These are phyloP conservation scores for Phymastichus coffea DNA, from an alignment of 1,140 invertebrate species.

Conservation along the genomic window DNA sequence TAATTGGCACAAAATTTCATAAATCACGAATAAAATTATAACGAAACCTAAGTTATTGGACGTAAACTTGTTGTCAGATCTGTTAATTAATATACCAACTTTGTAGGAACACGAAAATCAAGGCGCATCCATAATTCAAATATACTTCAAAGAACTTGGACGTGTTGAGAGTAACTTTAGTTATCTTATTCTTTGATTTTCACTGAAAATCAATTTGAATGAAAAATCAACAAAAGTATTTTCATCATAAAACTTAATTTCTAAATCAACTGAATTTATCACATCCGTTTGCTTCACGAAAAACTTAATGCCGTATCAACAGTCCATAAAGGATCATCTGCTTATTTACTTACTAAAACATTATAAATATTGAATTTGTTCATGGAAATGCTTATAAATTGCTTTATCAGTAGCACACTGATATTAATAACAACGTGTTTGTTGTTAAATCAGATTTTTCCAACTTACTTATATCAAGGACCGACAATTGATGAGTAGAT, in stretches of 20 bases:
- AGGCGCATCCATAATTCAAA: conserved; percentile 35
- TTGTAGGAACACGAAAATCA: conserved; percentile 38
- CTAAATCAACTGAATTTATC: conserved; percentile 17
- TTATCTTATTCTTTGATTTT: conserved; percentile 12
- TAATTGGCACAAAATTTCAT: conserved; percentile 36
- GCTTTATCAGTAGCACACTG: too few species aligned
- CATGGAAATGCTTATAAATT: too few species aligned
- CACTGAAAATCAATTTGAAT: neutral
- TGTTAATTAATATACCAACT: conserved; percentile 27
- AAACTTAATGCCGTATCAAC: conserved; percentile 7
- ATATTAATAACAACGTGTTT: too few species aligned
- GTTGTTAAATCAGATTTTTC: too few species aligned
- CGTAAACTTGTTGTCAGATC: conserved; percentile 17
- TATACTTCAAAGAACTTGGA: conserved; percentile 29
- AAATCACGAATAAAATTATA: conserved; percentile 12
- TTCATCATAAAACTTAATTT: conserved; percentile 11
- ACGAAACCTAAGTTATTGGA: neutral
- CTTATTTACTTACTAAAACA: too few species aligned
- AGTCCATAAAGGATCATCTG: conserved; percentile 8
- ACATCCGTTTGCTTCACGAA: conserved; percentile 19
- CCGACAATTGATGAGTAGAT: too few species aligned
- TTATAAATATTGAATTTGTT: too few species aligned
- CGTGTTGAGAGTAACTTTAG: conserved; percentile 31
- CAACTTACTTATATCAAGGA: too few species aligned
- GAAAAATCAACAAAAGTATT: conserved; percentile 18